Conservation (phyloP, 92 coral and sea anemone species). For the Micromussa lordhowensis region DNA sequence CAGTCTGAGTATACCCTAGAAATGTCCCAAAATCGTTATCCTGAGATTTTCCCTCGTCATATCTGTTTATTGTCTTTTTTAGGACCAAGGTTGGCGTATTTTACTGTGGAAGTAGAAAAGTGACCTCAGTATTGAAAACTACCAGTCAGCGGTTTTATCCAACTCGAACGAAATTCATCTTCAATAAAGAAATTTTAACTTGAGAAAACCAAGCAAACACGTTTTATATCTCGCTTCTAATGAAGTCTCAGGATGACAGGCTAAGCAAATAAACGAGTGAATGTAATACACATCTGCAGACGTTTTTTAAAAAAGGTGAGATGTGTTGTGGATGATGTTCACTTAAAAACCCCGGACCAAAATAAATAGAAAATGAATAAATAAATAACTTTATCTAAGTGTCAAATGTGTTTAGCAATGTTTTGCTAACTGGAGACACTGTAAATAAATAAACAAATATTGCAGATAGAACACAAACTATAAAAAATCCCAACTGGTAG, state of each 20-base stretch:
- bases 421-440: too few species aligned
- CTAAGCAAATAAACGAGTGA: background rate
- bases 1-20: background rate
- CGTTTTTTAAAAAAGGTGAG: too few species aligned
- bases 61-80: background rate
- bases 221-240: background rate
- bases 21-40: background rate
- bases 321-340: too few species aligned
- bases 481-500: too few species aligned
- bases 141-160: conserved; percentile 49
- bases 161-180: conserved; percentile 65
- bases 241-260: background rate
- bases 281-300: background rate
- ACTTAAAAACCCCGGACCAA: too few species aligned
- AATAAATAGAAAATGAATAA: too few species aligned
- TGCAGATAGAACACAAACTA: too few species aligned
- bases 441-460: too few species aligned
- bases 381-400: too few species aligned
- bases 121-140: conserved; percentile 58
- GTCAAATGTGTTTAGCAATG: too few species aligned
- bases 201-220: background rate
- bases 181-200: conserved; percentile 67
- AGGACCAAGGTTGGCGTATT: conserved; percentile 81
- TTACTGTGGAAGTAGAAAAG: conserved; percentile 68
- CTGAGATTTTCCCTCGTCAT: background rate